These are phyloP conservation scores for Hyles euphorbiae DNA, from an alignment of 1,140 invertebrate species.

Conservation along the genomic window DNA sequence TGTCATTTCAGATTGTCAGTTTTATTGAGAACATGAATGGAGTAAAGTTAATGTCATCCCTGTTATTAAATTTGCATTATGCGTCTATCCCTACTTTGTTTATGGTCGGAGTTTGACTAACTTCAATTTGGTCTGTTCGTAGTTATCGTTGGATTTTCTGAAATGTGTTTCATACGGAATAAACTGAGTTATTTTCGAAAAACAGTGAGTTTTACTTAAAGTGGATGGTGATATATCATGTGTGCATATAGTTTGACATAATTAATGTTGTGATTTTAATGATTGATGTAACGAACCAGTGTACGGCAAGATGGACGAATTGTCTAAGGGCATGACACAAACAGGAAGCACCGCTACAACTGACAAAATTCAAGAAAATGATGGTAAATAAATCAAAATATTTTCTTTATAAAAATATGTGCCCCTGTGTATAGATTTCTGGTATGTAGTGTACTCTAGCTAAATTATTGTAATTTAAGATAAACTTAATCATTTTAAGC, in stretches of 20 bases:
- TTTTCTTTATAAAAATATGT: not conserved
- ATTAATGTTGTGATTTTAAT: slow-evolving; percentile 56
- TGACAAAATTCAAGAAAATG: slow-evolving; percentile 68
- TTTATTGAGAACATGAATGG: too few species aligned
- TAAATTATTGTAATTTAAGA: too few species aligned
- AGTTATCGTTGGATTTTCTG: slow-evolving; percentile 46
- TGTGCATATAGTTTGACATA: slow-evolving; percentile 37
- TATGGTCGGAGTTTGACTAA: too few species aligned
- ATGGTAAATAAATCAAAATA: slow-evolving; percentile 49
- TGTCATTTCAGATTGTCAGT: too few species aligned
- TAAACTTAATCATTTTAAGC: too few species aligned
- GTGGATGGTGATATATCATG: slow-evolving; percentile 44
- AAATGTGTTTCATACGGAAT: slow-evolving; percentile 64
- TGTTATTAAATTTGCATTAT: too few species aligned
- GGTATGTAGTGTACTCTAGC: not conserved
- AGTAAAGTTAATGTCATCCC: too few species aligned
- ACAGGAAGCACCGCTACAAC: slow-evolving; percentile 69
- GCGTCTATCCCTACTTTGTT: too few species aligned
- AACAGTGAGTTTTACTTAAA: slow-evolving; percentile 45
- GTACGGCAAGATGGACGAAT: slow-evolving; percentile 73
- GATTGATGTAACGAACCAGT: slow-evolving; percentile 70
- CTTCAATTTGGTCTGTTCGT: slow-evolving; percentile 41
- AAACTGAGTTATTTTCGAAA: slow-evolving; percentile 46
- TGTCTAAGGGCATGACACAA: slow-evolving; percentile 74
- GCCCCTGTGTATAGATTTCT: not conserved